A percentile compares a stretch with the other conserved stretches of the same genome.
These are phyloP conservation scores for Aplocera efformata DNA, from an alignment of 2,888 invertebrate genomes.

Conservation along the genomic window DNA sequence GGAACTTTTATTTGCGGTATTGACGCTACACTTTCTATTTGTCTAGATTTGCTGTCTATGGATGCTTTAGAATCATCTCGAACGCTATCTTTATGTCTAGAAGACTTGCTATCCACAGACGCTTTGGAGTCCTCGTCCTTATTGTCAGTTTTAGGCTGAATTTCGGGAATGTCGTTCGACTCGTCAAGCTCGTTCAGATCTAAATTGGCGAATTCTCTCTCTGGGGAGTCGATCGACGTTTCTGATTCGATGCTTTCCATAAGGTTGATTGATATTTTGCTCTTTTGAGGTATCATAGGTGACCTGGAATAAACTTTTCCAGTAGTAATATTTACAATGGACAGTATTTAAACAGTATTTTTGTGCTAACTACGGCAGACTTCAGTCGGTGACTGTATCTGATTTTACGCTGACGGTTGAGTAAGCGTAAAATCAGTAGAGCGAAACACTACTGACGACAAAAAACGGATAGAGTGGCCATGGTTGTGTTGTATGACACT, in stretches of 20 bases:
- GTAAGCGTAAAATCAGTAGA: no score
- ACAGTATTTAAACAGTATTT: no score
- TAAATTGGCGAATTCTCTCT: slow-evolving; percentile 67
- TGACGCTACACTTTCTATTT: slow-evolving; percentile 39
- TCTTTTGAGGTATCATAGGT: slow-evolving; percentile 72
- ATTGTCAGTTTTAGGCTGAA: slow-evolving; percentile 37
- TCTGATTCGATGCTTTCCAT: slow-evolving; percentile 79
- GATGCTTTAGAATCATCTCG: slow-evolving; percentile 54
- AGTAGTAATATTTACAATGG: no score
- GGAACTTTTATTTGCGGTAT: slow-evolving; percentile 70
- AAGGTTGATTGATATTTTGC: slow-evolving; percentile 74
- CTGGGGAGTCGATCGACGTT: slow-evolving; percentile 74
- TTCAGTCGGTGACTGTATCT: no score
- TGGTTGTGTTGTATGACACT: no score
- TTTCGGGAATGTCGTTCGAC: slow-evolving; percentile 50
- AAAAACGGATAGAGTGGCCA: no score
- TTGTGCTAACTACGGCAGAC: no score
- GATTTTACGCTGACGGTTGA: no score
- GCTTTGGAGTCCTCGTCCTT: slow-evolving; percentile 25
- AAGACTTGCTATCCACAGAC: slow-evolving; percentile 11
- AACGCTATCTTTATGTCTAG: slow-evolving; percentile 39
- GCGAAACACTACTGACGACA: no score
- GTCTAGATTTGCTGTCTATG: slow-evolving; percentile 45
- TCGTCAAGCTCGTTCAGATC: slow-evolving; percentile 69
- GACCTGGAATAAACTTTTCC: slow-evolving; percentile 68